Evolutionary conservation across 2,888 invertebrate genomes (phyloP).

Genomic region (Stomorhina lunata): DNA sequence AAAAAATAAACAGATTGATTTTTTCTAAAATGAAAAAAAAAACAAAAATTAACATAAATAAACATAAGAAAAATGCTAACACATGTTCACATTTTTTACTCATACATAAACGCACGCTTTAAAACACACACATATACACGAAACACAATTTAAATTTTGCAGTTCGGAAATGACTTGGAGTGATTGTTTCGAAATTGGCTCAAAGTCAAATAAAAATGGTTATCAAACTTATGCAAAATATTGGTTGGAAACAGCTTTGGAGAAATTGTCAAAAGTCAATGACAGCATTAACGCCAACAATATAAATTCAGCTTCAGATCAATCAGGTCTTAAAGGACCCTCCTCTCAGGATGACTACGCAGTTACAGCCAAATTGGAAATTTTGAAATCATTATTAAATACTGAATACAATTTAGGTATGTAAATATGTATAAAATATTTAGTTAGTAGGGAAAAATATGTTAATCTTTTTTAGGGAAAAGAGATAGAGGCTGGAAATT

Average conservation of each 20-base stretch:
- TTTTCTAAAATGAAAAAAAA: neutral
- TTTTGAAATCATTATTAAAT: constrained; percentile 70
- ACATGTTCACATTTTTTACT: neutral
- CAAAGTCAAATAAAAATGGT: constrained; percentile 70
- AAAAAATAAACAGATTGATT: constrained; percentile 13
- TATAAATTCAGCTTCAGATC: constrained; percentile 1
- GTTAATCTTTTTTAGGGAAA: no score
- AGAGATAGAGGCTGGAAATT: neutral
- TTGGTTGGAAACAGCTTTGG: constrained; percentile 74
- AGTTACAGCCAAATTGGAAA: constrained; percentile 67
- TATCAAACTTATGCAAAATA: constrained; percentile 73
- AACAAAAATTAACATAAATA: neutral
- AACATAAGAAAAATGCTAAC: constrained; percentile 35
- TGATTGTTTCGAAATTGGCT: constrained; percentile 75
- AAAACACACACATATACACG: neutral
- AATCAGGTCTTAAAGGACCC: neutral
- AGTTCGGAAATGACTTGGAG: constrained; percentile 76
- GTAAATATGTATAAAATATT: neutral
- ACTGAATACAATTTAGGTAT: constrained; percentile 73
- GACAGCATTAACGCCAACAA: constrained; percentile 17
- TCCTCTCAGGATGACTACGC: constrained; percentile 30
- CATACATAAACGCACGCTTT: neutral
- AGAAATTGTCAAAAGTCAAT: constrained; percentile 67
- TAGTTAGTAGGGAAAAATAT: neutral
- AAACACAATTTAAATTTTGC: no score